Conservation (phyloP, 2,888 invertebrate species). For the Cephus spinipes region DNA sequence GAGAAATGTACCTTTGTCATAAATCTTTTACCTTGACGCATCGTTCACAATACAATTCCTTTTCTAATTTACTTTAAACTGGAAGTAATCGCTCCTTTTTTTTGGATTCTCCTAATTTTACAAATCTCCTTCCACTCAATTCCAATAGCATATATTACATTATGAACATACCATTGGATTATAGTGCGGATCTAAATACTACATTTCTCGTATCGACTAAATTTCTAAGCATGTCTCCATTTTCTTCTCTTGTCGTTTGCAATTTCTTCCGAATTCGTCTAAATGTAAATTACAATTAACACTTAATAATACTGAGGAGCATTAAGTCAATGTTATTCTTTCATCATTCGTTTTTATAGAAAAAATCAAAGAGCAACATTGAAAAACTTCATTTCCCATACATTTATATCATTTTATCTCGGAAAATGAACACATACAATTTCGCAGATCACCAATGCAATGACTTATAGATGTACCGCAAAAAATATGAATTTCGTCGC, state of each 20-base stretch:
- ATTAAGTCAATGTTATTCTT: neutral
- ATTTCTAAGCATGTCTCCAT: neutral
- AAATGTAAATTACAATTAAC: neutral
- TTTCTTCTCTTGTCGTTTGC: neutral
- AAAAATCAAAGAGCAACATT: neutral
- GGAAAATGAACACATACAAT: neutral
- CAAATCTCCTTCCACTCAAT: neutral
- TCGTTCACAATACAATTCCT: neutral
- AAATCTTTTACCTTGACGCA: neutral
- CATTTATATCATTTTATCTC: neutral
- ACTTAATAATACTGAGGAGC: neutral
- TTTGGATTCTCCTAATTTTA: neutral
- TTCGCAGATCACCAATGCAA: neutral
- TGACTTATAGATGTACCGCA: neutral
- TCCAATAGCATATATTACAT: neutral
- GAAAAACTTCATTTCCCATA: neutral
- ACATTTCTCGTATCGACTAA: slow-evolving; percentile 1
- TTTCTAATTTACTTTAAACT: neutral
- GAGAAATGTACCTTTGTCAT: neutral
- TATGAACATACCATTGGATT: neutral
- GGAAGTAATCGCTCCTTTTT: neutral
- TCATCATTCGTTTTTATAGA: neutral
- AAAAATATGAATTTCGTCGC: neutral
- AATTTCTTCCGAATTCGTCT: neutral
- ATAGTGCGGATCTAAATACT: neutral